Conservation (phyloP, 53 echinoderm and acorn worm species). For the Patiria pectinifera region DNA sequence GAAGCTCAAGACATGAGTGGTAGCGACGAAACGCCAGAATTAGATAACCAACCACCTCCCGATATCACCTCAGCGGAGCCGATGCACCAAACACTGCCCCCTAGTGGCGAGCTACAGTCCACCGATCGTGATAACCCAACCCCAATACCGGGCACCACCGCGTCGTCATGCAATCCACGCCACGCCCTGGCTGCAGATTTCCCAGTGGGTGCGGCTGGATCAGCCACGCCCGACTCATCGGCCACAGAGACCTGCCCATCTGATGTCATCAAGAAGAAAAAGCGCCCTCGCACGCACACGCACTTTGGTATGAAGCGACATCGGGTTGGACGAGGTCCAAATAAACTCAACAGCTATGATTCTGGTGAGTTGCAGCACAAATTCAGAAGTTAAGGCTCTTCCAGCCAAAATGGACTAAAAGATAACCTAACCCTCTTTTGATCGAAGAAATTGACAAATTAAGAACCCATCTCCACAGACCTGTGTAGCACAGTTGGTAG, state of each 20-base stretch:
- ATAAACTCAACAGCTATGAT: constrained; percentile 54
- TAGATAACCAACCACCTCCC: constrained; percentile 24
- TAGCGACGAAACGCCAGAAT: constrained; percentile 10
- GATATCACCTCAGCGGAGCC: constrained; percentile 10
- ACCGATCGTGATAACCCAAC: constrained; percentile 42
- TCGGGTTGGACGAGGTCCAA: not conserved
- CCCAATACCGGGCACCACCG: constrained; percentile 48
- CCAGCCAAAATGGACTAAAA: too few relatives aligned
- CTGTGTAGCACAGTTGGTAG: too few relatives aligned
- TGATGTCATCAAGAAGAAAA: constrained; percentile 33
- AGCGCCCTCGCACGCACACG: constrained; percentile 27
- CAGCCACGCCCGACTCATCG: constrained; percentile 55
- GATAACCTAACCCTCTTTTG: not conserved
- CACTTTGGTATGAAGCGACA: constrained; percentile 65
- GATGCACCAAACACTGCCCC: constrained; percentile 1
- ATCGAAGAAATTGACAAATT: too few relatives aligned
- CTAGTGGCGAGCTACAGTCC: constrained; percentile 3
- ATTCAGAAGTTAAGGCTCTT: too few relatives aligned
- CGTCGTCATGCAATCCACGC: constrained; percentile 32
- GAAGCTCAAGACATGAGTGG: constrained; percentile 42
- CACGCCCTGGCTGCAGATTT: constrained; percentile 62
- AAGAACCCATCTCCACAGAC: too few relatives aligned
- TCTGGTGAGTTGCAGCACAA: constrained; percentile 38
- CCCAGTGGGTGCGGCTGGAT: constrained; percentile 56
- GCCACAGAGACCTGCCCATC: constrained; percentile 31